Evolutionary conservation across 92 coral and sea anemone genomes (phyloP), one percentile per base, ranked within the genome.

Genomic region (Virgularia gustaviana): DNA sequence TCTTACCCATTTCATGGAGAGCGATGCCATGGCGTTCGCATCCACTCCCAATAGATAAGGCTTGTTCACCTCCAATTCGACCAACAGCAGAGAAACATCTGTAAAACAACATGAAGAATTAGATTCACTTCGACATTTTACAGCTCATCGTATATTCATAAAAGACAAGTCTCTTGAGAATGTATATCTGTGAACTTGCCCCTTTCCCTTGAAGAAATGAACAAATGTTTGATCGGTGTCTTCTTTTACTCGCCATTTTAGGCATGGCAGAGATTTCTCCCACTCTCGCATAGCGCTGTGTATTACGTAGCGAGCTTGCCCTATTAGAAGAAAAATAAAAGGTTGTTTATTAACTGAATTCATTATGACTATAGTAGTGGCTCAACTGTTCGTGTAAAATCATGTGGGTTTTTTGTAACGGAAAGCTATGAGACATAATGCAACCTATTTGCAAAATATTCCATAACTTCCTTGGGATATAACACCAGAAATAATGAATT

Each of bases 1-100:
- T 43, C 75, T 68, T 49, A 68, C 75, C 75, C 75, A 68, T 68
- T 49, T 68, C 75, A 68, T 68, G 75, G 3, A 68, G 75, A 34
- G 32, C 61, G 23, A 68, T 49, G 24, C 75, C 61, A 68, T 68
- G 75, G 19, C 34, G 42, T 31, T 32, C 75, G 22, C 75, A 68
- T n/a, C 75, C 61, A 18, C 47, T 47, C 16, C 75, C 75, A 15
- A 68, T 68, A 10, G 75, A 68, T 34, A 68, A 41, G 13, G 45
- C 33, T 12, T 68, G 75, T 31, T 49, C 61, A 9, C 75, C 57
- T 6, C 75, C 75, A 31, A 9, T 33, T 5, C 75, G 61, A 4
- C 75, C 75, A 30, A 68, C 61, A 31, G n/a, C 27, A 34, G 75
- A 68, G 47, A 28, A 68, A 22, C 75, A 68, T 68, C 75, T 68